Evolutionary conservation across 2,888 invertebrate species (phyloP).

Genomic region (Drosophila bunnanda): DNA sequence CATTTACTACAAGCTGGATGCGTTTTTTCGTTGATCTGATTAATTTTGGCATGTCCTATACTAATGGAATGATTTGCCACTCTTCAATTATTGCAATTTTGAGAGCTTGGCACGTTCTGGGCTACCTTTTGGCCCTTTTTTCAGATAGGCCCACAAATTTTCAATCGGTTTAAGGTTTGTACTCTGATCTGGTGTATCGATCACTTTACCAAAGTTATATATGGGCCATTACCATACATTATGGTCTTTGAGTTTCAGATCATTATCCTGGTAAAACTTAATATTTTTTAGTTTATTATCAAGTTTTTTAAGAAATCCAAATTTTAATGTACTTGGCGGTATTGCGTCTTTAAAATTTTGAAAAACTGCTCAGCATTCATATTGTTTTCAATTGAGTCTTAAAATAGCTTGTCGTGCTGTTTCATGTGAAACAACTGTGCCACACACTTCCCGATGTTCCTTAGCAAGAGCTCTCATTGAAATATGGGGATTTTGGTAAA

Average conservation of each 20-base stretch:
- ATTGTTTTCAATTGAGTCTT: background rate
- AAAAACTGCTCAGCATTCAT: background rate
- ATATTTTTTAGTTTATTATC: background rate
- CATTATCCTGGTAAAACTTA: background rate
- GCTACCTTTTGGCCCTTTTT: background rate
- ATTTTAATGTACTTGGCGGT: background rate
- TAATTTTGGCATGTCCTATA: background rate
- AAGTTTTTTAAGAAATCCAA: background rate
- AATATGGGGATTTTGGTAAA: background rate
- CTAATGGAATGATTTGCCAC: background rate
- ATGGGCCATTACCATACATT: constrained; percentile 10
- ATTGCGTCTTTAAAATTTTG: background rate
- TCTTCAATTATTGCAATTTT: background rate
- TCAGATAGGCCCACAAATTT: constrained; percentile 2
- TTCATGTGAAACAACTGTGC: background rate
- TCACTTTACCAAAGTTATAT: constrained; percentile 5
- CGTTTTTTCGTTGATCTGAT: background rate
- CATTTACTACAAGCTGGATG: background rate
- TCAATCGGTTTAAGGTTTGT: constrained; percentile 5
- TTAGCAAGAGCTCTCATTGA: background rate
- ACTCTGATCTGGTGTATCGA: constrained; percentile 13
- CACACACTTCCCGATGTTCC: background rate
- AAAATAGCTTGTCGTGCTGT: background rate
- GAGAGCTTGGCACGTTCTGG: background rate
- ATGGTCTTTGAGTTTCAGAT: background rate